Conservation (phyloP, 2,797 vertebrate species). For the Oceanodroma leucorhoa region DNA sequence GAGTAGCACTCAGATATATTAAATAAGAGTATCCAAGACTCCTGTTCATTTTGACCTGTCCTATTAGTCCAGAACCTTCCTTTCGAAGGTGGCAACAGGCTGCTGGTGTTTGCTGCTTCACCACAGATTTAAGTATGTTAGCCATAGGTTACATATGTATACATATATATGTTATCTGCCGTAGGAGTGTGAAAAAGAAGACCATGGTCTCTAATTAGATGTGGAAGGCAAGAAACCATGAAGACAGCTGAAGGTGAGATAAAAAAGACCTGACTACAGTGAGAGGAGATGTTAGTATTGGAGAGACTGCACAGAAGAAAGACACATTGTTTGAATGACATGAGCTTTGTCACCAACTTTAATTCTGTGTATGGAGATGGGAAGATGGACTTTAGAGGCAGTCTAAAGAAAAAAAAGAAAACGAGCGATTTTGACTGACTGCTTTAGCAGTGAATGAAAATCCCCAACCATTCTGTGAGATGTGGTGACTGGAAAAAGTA, state of each 20-base stretch:
- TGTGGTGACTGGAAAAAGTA: slow-evolving; percentile 35
- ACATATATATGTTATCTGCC: neutral
- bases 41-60: neutral
- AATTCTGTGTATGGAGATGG: neutral
- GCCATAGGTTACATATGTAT: no score
- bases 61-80: neutral
- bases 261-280: neutral
- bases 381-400: neutral
- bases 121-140: neutral
- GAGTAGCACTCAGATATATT: neutral
- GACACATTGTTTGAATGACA: neutral
- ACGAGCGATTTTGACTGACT: neutral
- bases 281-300: neutral
- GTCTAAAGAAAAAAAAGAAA: neutral
- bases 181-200: neutral
- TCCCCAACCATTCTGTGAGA: neutral
- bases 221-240: neutral
- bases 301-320: neutral
- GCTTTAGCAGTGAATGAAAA: slow-evolving; percentile 8
- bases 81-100: neutral
- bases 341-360: neutral
- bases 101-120: neutral
- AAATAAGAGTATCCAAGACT: neutral
- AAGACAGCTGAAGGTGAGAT: neutral
- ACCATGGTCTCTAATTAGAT: neutral